Base-by-base conservation (phyloP, 2,797 vertebrate genomes). In the Falco concolor region DNA sequence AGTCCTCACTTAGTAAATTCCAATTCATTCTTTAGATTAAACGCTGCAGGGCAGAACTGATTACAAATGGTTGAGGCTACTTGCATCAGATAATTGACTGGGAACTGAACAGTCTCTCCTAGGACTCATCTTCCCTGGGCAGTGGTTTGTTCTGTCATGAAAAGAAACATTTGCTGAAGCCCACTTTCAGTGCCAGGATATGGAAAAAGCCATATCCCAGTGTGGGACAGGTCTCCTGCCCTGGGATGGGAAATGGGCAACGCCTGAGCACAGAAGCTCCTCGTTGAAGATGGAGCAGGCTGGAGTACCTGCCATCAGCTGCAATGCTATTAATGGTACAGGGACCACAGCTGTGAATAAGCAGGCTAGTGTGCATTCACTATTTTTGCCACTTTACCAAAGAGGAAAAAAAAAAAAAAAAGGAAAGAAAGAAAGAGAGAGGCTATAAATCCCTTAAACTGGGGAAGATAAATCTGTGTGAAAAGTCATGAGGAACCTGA, bases 401-500 rank as follows among this genome's bases (percentile, higher is more conserved):
- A 91, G 40, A 74, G 40, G 54, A 67, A 3, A n/a, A 47, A 45
- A 57, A 59, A 25, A 34, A 10, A 42, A 22, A 44, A 9, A 53
- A 40, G 30, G 1, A 28, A 50, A 44, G 5, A n/a, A 32, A 78
- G 5, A 63, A 15, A 42, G 0, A 90, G 27, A 84, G 45, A 85
- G n/a, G 30, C 38, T 78, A 44, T 91, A 93, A 94, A 96, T 96
- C 56, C 61, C 68, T 47, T 64, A 30, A 90, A 84, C 9, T 38
- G 54, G 42, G 32, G 64, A 91, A 94, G 73, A 92, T 81, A 95
- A 92, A 92, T 93, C 82, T 72, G 56, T 36, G 64, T 90, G 76
- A 86, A 88, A 93, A 92, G 92, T 77, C 90, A 32, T n/a, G 74
- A 91, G 78, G 72, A 88, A 50, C 80, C 75, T 95, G 97, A 90